A percentile compares a stretch with the other conserved stretches of the same genome.
phyloP scores from a whole-genome alignment of 2,797 vertebrate species.

The Allobates femoralis region DNA sequence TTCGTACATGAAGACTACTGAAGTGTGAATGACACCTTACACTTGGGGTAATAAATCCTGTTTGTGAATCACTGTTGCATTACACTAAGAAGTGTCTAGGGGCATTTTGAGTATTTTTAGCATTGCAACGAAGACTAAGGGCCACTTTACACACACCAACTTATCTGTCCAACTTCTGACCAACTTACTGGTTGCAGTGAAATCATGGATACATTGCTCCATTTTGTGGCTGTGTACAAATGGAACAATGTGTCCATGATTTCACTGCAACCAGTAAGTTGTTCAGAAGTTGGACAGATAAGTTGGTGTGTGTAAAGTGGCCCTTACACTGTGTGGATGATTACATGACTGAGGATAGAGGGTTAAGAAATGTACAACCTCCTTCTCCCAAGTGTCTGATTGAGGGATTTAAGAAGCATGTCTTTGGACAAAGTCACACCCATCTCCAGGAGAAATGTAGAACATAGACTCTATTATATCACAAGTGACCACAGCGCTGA shows the following conservation, averaged over 20 bases:
- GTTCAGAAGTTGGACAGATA: too few relatives aligned
- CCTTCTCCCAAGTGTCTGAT: constrained; percentile 17
- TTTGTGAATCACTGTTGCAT: background rate
- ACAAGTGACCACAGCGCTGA: constrained; percentile 57
- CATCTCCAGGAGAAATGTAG: constrained; percentile 33
- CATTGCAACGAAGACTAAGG: background rate
- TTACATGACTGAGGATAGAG: too few relatives aligned
- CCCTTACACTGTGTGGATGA: background rate
- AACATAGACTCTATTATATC: constrained; percentile 60
- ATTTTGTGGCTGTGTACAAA: too few relatives aligned
- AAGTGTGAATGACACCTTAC: too few relatives aligned
- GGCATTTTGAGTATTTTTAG: background rate
- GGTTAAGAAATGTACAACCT: constrained; percentile 22
- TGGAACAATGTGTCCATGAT: too few relatives aligned
- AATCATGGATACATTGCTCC: too few relatives aligned
- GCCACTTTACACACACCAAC: too few relatives aligned
- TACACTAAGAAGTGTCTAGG: background rate
- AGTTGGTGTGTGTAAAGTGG: too few relatives aligned
- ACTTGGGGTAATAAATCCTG: background rate
- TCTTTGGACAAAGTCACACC: constrained; percentile 50
- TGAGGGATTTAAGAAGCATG: constrained; percentile 36
- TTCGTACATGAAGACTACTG: too few relatives aligned
- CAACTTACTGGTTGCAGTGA: too few relatives aligned
- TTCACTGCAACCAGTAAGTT: too few relatives aligned
- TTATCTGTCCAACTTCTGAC: too few relatives aligned